These are phyloP conservation scores for Nasonia vitripennis DNA, from an alignment of 1,140 invertebrate species.

Conservation along the genomic window DNA sequence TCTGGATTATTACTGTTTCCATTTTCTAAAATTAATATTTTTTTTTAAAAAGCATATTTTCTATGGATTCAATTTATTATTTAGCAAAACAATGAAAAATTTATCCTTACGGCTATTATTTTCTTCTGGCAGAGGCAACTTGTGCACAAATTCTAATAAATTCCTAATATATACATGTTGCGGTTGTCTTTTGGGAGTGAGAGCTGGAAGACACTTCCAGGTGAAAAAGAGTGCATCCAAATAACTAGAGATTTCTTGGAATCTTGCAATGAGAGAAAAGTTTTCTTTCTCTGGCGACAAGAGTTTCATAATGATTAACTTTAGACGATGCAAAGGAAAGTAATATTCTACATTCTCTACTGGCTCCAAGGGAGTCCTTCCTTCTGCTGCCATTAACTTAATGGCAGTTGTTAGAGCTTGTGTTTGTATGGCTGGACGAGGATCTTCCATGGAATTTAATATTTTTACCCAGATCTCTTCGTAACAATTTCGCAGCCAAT, in stretches of 20 bases:
- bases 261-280: slow-evolving; percentile 75
- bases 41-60: neutral
- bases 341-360: slow-evolving; percentile 73
- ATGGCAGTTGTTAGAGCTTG: slow-evolving; percentile 82
- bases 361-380: slow-evolving; percentile 78
- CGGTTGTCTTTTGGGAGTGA: slow-evolving; percentile 77
- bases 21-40: slow-evolving; percentile 54
- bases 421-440: slow-evolving; percentile 74
- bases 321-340: slow-evolving; percentile 79
- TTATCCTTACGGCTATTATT: slow-evolving; percentile 58
- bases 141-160: slow-evolving; percentile 81
- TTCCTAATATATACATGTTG: slow-evolving; percentile 82
- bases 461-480: slow-evolving; percentile 77
- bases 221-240: slow-evolving; percentile 79
- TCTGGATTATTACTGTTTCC: slow-evolving; percentile 57
- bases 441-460: slow-evolving; percentile 74
- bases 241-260: slow-evolving; percentile 79
- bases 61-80: slow-evolving; percentile 6
- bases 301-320: slow-evolving; percentile 77
- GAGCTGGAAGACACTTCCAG: slow-evolving; percentile 77
- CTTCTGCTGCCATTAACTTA: slow-evolving; percentile 80
- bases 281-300: slow-evolving; percentile 76
- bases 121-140: slow-evolving; percentile 76
- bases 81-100: neutral
- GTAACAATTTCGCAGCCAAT: slow-evolving; percentile 79